These are phyloP conservation scores for Hybognathus amarus DNA, from an alignment of 2,797 vertebrate species.

Conservation along the genomic window DNA sequence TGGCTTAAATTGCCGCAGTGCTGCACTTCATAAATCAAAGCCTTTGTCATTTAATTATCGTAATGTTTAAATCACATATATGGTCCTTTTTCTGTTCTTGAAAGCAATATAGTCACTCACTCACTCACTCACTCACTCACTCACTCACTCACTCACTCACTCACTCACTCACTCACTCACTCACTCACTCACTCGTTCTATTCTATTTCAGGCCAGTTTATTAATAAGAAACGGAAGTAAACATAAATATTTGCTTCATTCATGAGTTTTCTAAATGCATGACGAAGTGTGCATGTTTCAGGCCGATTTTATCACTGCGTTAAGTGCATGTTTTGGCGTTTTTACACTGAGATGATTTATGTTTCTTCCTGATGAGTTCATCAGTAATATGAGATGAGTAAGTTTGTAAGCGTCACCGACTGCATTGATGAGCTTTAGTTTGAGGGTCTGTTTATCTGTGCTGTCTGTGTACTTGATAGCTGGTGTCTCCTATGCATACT, in stretches of 20 bases:
- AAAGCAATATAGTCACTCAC: too few species aligned
- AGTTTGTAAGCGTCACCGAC: neutral
- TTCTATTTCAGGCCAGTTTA: neutral
- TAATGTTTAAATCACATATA: too few species aligned
- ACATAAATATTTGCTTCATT: neutral
- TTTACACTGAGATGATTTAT: neutral
- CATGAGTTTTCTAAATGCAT: neutral
- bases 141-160: too few species aligned
- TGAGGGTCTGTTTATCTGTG: neutral
- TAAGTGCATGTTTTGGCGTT: too few species aligned
- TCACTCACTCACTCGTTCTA: too few species aligned
- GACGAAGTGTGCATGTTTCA: neutral
- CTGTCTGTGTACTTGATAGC: conserved; percentile 52
- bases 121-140: too few species aligned
- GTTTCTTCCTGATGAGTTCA: neutral
- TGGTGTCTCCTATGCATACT: conserved; percentile 65
- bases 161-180: too few species aligned
- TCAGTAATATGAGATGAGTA: neutral
- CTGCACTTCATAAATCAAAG: neutral
- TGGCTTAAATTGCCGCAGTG: neutral
- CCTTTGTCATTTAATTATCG: neutral
- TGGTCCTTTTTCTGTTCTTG: neutral
- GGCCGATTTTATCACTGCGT: neutral
- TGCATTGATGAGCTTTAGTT: neutral
- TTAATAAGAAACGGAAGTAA: neutral